phyloP scores from a whole-genome alignment of 1,140 invertebrate genomes.

The Teleogryllus occipitalis region DNA sequence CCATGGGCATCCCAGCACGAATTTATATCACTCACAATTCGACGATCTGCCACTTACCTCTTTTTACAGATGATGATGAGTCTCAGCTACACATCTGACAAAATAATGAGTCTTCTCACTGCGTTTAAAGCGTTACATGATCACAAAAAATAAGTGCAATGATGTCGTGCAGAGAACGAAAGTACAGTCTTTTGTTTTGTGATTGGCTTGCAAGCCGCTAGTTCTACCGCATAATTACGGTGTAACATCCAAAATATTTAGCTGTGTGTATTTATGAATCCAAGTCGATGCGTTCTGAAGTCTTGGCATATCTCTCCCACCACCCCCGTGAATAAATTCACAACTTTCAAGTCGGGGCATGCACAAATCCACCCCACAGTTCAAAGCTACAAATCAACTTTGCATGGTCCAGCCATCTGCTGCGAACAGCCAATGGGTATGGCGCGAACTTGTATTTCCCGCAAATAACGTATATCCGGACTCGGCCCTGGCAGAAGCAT shows the following conservation, averaged over 20 bases:
- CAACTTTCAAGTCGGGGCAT: neutral
- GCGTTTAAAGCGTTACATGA: constrained; percentile 7
- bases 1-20: too few relatives aligned
- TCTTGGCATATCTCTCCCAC: neutral
- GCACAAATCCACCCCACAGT: neutral
- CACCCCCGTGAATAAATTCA: neutral
- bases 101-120: neutral
- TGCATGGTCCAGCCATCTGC: constrained; percentile 16
- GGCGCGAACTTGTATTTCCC: constrained; percentile 18
- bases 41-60: neutral
- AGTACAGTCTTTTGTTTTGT: constrained; percentile 16
- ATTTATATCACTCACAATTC: too few relatives aligned
- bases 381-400: constrained; percentile 12
- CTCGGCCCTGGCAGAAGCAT: constrained; percentile 1
- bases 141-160: constrained; percentile 14
- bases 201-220: constrained; percentile 14
- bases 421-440: constrained; percentile 15
- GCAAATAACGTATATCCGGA: constrained; percentile 16
- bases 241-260: neutral
- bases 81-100: neutral
- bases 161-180: constrained; percentile 8
- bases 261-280: constrained; percentile 8
- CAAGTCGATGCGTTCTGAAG: neutral
- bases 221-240: constrained; percentile 13
- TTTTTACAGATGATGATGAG: neutral